Evolutionary conservation across 53 echinoderm and acorn worm genomes (phyloP).

Genomic region (Henricia sp.): DNA sequence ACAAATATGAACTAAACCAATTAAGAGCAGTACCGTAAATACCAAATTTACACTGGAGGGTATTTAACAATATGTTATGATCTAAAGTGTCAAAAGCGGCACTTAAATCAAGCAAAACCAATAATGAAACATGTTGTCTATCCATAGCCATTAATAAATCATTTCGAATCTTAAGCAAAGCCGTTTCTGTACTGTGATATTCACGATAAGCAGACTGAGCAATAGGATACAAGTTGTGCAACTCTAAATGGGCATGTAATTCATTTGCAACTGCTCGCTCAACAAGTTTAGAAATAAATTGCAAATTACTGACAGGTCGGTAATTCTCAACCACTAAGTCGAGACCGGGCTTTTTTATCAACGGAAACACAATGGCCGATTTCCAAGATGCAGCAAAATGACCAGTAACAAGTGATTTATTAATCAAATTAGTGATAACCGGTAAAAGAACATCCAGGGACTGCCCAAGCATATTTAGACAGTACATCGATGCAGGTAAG

Average conservation of each 20-base stretch:
- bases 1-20: slow-evolving; percentile 49
- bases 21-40: slow-evolving; percentile 24
- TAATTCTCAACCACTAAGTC: neutral
- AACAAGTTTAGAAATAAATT: slow-evolving; percentile 17
- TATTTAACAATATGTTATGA: slow-evolving; percentile 38
- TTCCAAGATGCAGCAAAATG: too few relatives aligned
- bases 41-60: neutral
- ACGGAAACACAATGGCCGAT: neutral
- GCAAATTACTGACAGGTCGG: slow-evolving; percentile 22
- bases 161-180: slow-evolving; percentile 35
- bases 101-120: slow-evolving; percentile 33
- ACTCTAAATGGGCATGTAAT: slow-evolving; percentile 10
- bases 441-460: too few relatives aligned
- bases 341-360: slow-evolving; percentile 29
- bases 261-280: slow-evolving; percentile 31
- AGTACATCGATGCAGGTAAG: too few relatives aligned
- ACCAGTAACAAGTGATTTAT: too few relatives aligned
- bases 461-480: too few relatives aligned
- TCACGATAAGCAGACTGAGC: slow-evolving; percentile 44
- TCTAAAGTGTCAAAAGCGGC: slow-evolving; percentile 39
- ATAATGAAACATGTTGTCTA: neutral
- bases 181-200: slow-evolving; percentile 43
- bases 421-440: too few relatives aligned
- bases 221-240: neutral
- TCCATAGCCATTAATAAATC: slow-evolving; percentile 48